Evolutionary conservation across 2,797 vertebrate genomes (phyloP).

Genomic region (Acanthis flammea): DNA sequence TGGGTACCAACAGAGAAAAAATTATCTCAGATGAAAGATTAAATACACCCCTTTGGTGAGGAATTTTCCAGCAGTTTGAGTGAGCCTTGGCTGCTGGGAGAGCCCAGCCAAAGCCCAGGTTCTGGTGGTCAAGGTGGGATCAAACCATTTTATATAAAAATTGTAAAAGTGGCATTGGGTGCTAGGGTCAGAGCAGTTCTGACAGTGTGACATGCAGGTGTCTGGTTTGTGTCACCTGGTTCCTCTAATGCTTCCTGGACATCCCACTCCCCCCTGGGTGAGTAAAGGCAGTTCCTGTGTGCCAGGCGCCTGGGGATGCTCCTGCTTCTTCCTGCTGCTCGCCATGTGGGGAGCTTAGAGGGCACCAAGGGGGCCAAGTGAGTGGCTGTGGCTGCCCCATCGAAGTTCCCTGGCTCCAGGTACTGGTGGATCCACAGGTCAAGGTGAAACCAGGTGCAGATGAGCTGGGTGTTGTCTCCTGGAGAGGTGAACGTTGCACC

Average conservation of each 20-base stretch:
- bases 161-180: not conserved
- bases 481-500: rapidly evolving
- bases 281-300: not conserved
- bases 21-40: not conserved
- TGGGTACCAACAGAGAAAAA: not conserved
- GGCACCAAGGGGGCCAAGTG: too few species aligned
- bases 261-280: rapidly evolving
- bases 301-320: not conserved
- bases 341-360: not conserved
- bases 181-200: not conserved
- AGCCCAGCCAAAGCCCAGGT: not conserved
- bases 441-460: not conserved
- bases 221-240: rapidly evolving
- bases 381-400: not conserved
- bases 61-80: not conserved
- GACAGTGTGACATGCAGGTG: rapidly evolving
- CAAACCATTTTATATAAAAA: not conserved
- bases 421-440: not conserved
- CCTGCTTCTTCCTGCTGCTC: not conserved
- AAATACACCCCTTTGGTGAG: not conserved
- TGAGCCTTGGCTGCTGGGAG: not conserved
- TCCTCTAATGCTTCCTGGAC: not conserved
- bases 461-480: not conserved
- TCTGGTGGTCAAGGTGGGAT: not conserved
- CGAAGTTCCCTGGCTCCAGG: rapidly evolving